Conservation (phyloP, 2,888 invertebrate genomes). For the Mythimna lalbum region DNA sequence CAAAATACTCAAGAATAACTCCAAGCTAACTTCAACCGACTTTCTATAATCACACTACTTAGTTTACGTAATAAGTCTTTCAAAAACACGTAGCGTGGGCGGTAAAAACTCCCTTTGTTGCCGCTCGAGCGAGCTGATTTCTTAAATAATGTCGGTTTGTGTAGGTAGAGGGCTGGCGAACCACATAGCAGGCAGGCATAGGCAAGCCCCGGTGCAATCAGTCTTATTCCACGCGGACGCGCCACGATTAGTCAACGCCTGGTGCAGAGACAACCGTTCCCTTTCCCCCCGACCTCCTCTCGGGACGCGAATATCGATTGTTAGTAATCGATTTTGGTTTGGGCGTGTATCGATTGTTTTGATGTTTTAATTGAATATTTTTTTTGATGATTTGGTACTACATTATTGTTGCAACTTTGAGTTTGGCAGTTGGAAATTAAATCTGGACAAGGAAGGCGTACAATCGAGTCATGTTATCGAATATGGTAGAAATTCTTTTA, state of each 20-base stretch:
- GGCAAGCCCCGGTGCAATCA: slow-evolving; percentile 87
- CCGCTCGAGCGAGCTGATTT: slow-evolving; percentile 88
- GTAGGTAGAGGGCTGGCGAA: slow-evolving; percentile 84
- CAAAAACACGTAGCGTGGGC: slow-evolving; percentile 83
- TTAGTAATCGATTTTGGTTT: slow-evolving; percentile 86
- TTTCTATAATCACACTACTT: slow-evolving; percentile 66
- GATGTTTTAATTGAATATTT: slow-evolving; percentile 71
- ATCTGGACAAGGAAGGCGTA: not conserved
- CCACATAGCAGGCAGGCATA: slow-evolving; percentile 87
- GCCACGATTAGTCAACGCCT: slow-evolving; percentile 90
- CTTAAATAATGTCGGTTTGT: slow-evolving; percentile 90
- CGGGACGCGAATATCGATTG: slow-evolving; percentile 84
- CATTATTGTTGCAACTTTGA: slow-evolving; percentile 4
- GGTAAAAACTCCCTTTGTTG: slow-evolving; percentile 88
- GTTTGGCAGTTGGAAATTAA: slow-evolving; percentile 1
- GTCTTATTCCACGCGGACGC: slow-evolving; percentile 91
- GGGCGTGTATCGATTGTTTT: slow-evolving; percentile 80
- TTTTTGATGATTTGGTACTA: slow-evolving; percentile 14
- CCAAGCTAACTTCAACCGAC: slow-evolving; percentile 37
- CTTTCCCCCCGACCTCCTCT: slow-evolving; percentile 81
- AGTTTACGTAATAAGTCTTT: slow-evolving; percentile 77
- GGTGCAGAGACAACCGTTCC: slow-evolving; percentile 88
- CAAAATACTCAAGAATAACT: slow-evolving; percentile 27
- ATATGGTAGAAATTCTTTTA: not conserved
- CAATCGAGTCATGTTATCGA: not conserved